Base-by-base conservation (phyloP, 2,888 invertebrate genomes). In the Aleiodes leptofemur region DNA sequence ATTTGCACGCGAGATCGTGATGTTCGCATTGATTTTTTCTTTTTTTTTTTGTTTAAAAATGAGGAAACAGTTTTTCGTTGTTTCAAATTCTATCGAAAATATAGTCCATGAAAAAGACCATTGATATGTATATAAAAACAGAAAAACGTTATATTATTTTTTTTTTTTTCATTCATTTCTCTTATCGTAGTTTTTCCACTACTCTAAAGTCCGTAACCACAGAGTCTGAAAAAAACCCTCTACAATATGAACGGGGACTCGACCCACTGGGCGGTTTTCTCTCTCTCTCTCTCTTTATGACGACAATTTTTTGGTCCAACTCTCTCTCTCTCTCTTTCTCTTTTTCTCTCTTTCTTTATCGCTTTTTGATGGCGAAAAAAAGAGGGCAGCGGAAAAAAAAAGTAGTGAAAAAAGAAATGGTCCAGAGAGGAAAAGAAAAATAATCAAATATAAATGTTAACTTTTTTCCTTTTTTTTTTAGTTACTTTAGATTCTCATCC, bases 401-500 rank as follows among this genome's bases (percentile, higher is more conserved):
- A 57, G 9, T 7, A 23, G 48, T 31, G 29, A 48, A 43, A 23
- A 51, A 53, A 68, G 50, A 29, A 50, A 31, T 29, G 9, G 34
- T 9, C 43, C 51, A 51, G 51, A 68, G 51, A 51, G 50, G 51
- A 76, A 78, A 74, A 34, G 71, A 77, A 73, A 59, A 68, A 76
- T 70, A 70, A 66, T 71, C 53, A 53, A 59, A 72, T 76, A 72
- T 76, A 69, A 73, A 76, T 59, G 61, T 74, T 66, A 48, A 14
- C 48, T 69, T 76, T 53, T n/a, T n/a, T n/a, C n/a, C n/a, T n/a
- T n/a, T n/a, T n/a, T n/a, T n/a, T 23, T 69, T 61, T 74, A 14
- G 6, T 71, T 69, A 61, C 69, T 51, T 9, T 72, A 23, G 64
- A 53, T 34, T 14, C 61, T 69, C 34, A 79, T 79, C 83, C 87